Evolutionary conservation across 2,113 vertebrate species (phyloP).

Genomic region (Montifringilla adamsi): DNA sequence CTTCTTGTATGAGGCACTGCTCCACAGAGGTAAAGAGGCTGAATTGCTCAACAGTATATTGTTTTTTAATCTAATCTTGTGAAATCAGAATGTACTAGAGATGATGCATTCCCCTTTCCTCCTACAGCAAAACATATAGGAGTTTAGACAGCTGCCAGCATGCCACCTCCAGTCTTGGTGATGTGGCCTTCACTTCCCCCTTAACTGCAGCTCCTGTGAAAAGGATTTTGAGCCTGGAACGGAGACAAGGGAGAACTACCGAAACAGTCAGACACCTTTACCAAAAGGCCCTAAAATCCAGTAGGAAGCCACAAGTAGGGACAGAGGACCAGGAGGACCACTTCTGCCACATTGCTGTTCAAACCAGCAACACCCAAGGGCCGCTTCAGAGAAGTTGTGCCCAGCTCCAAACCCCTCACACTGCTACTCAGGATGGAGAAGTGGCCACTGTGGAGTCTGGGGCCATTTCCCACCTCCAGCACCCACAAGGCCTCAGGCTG

Average conservation of each 20-base stretch:
- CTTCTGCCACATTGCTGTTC: not conserved
- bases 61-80: conserved; percentile 42
- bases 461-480: not conserved
- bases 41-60: not conserved
- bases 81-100: conserved; percentile 21
- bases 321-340: not conserved
- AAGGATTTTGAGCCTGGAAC: not conserved
- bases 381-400: not conserved
- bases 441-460: not conserved
- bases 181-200: not conserved
- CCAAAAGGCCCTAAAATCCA: not conserved
- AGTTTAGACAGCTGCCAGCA: not conserved
- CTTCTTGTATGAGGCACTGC: not conserved
- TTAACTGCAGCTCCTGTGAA: not conserved
- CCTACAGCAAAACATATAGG: not conserved
- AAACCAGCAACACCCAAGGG: not conserved
- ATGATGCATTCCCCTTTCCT: conserved; percentile 14
- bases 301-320: not conserved
- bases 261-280: not conserved
- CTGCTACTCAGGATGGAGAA: not conserved
- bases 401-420: not conserved
- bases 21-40: not conserved
- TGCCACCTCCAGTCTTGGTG: not conserved
- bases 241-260: not conserved
- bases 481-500: not conserved